A percentile compares a stretch with the other conserved stretches of the same genome.
These are phyloP conservation scores for Drosophila sechellia DNA, from an alignment of 1,140 invertebrate species.

Conservation along the genomic window DNA sequence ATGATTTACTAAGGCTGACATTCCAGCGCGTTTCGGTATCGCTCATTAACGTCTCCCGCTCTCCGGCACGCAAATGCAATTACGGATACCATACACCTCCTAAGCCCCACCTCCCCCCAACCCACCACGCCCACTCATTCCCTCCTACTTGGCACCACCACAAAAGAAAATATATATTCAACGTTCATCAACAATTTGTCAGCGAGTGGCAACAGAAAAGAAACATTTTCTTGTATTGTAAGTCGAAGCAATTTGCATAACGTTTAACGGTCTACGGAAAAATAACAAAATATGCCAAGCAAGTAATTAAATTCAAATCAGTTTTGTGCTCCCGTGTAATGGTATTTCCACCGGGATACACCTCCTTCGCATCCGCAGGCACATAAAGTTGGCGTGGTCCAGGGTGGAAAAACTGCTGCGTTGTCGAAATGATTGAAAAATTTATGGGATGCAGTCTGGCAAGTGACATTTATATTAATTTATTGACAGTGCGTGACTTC, in stretches of 20 bases:
- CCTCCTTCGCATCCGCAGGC: conserved; percentile 2
- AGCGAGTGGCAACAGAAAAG: conserved; percentile 58
- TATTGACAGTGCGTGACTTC: conserved; percentile 54
- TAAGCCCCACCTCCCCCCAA: not conserved
- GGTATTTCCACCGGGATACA: conserved; percentile 19
- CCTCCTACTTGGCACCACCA: not conserved
- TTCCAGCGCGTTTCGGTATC: conserved; percentile 59
- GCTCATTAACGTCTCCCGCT: conserved; percentile 64
- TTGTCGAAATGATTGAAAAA: conserved; percentile 51
- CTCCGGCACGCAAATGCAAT: conserved; percentile 47
- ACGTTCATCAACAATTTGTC: conserved; percentile 82
- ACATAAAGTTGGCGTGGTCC: conserved; percentile 4
- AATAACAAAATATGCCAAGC: conserved; percentile 46
- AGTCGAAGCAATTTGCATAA: conserved; percentile 69
- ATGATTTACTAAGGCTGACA: conserved; percentile 78
- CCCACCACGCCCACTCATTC: not conserved
- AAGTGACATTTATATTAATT: conserved; percentile 63
- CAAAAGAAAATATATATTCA: conserved; percentile 61
- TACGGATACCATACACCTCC: conserved; percentile 17
- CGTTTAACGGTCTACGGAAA: conserved; percentile 63
- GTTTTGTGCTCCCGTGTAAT: conserved; percentile 49
- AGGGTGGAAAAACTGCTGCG: conserved; percentile 36
- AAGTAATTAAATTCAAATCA: conserved; percentile 80
- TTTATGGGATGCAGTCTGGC: conserved; percentile 51
- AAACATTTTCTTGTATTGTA: conserved; percentile 37